Evolutionary conservation across 2,797 vertebrate genomes (phyloP).

Genomic region (Coilia nasus): DNA sequence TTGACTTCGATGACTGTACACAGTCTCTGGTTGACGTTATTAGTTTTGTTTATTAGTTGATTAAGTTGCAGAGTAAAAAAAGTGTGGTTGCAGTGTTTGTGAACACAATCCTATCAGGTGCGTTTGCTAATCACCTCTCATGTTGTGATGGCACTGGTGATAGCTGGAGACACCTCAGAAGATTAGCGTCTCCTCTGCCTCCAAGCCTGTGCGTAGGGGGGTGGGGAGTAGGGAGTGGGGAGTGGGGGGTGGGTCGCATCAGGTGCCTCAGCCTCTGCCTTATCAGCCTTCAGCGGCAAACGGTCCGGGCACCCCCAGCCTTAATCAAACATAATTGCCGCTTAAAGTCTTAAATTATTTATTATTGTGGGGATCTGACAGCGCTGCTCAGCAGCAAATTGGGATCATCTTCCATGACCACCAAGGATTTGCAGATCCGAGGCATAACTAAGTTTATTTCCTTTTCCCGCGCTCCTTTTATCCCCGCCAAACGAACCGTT

Average conservation of each 20-base stretch:
- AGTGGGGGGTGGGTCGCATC: slow-evolving; percentile 60
- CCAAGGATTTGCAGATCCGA: slow-evolving; percentile 86
- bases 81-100: background rate
- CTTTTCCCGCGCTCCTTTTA: slow-evolving; percentile 78
- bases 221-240: background rate
- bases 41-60: too few species aligned
- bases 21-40: too few species aligned
- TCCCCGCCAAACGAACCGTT: slow-evolving; percentile 82
- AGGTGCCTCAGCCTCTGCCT: slow-evolving; percentile 61
- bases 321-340: slow-evolving; percentile 83
- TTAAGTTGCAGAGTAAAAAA: too few species aligned
- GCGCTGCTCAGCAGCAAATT: slow-evolving; percentile 83
- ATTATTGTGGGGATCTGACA: slow-evolving; percentile 86
- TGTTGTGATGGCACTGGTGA: slow-evolving; percentile 46
- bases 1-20: too few species aligned
- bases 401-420: slow-evolving; percentile 87
- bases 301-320: slow-evolving; percentile 72
- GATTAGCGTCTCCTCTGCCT: slow-evolving; percentile 49
- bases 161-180: slow-evolving; percentile 40
- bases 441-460: slow-evolving; percentile 87
- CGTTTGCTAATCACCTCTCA: slow-evolving; percentile 52
- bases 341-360: slow-evolving; percentile 85
- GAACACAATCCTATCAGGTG: slow-evolving; percentile 34
- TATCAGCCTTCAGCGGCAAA: slow-evolving; percentile 63
- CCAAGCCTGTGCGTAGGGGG: slow-evolving; percentile 39